Evolutionary conservation across 2,797 vertebrate species (phyloP).

Genomic region (Gymnodraco acuticeps): DNA sequence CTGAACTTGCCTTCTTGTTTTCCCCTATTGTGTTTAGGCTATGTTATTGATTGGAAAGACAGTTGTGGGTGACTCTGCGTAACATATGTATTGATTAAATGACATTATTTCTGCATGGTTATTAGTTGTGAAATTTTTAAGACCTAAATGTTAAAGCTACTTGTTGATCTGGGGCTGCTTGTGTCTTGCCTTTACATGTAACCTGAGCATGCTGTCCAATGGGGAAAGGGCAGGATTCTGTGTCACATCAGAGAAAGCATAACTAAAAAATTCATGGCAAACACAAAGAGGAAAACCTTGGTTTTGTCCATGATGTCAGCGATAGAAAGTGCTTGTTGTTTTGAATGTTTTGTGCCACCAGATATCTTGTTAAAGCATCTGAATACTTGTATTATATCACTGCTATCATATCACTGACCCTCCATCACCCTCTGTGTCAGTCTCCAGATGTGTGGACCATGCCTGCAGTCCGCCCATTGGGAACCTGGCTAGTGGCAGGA

Average conservation of each 20-base stretch:
- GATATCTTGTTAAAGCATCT: neutral
- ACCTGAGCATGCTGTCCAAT: conserved; percentile 41
- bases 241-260: conserved; percentile 36
- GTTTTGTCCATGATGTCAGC: conserved; percentile 32
- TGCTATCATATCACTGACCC: neutral
- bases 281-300: conserved; percentile 28
- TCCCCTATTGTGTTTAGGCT: neutral
- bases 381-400: neutral
- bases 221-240: conserved; percentile 36
- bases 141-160: conserved; percentile 1
- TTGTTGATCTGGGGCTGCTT: conserved; percentile 15
- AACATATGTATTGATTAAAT: neutral
- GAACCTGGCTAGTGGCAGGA: conserved; percentile 89
- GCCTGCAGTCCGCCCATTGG: conserved; percentile 91
- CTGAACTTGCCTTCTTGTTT: neutral
- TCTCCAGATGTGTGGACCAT: conserved; percentile 84
- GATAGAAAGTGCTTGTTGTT: conserved; percentile 7
- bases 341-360: conserved; percentile 1
- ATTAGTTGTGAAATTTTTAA: neutral
- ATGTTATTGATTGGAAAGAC: neutral
- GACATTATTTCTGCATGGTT: neutral
- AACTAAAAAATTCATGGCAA: conserved; percentile 63
- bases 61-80: neutral
- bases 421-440: conserved; percentile 50
- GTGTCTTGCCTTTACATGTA: conserved; percentile 43